phyloP scores from a whole-genome alignment of 1,140 invertebrate species.

The Musca domestica region DNA sequence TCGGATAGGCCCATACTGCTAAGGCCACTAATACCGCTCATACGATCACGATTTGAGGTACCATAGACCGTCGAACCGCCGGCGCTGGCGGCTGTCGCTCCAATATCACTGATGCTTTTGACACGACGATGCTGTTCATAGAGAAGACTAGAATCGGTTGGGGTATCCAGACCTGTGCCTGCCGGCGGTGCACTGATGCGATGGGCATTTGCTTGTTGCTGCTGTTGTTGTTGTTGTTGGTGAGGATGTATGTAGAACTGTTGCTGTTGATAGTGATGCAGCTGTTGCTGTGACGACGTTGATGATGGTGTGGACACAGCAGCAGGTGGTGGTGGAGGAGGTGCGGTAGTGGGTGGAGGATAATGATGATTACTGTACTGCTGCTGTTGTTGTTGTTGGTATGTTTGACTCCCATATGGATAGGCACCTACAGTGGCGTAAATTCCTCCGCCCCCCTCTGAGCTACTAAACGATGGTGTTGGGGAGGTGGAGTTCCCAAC shows the following conservation, averaged over 20 bases:
- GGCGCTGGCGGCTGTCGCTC: slow-evolving; percentile 57
- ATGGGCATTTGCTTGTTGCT: slow-evolving; percentile 36
- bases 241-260: slow-evolving; percentile 30
- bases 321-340: slow-evolving; percentile 51
- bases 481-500: slow-evolving; percentile 53
- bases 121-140: slow-evolving; percentile 63
- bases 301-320: not conserved
- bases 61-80: not conserved
- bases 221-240: not conserved
- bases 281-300: not conserved
- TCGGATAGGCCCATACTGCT: not conserved
- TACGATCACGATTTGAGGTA: not conserved
- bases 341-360: slow-evolving; percentile 57
- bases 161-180: slow-evolving; percentile 36
- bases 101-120: slow-evolving; percentile 72
- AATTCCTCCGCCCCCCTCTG: slow-evolving; percentile 53
- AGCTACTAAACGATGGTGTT: slow-evolving; percentile 53
- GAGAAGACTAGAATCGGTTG: slow-evolving; percentile 33
- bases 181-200: slow-evolving; percentile 57
- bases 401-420: slow-evolving; percentile 52
- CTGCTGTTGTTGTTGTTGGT: too few relatives aligned
- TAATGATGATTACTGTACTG: not conserved
- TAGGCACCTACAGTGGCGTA: slow-evolving; percentile 61
- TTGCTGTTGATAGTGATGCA: slow-evolving; percentile 42
- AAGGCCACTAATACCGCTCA: slow-evolving; percentile 1